phyloP scores from a whole-genome alignment of 2,113 vertebrate genomes.

The Phalacrocorax brasilianus region DNA sequence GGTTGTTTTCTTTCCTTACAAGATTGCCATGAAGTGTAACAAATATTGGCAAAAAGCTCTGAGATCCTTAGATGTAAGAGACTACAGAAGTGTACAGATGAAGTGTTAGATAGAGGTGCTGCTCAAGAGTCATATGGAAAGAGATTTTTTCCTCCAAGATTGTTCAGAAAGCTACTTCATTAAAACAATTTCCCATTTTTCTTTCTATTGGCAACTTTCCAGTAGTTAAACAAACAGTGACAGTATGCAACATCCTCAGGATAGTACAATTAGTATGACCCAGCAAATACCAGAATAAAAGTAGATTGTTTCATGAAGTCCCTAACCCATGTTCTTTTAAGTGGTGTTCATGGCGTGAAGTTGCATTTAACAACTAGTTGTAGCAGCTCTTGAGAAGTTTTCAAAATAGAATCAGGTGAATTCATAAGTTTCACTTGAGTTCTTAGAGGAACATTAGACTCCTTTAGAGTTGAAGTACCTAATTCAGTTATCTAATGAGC shows the following conservation, averaged over 20 bases:
- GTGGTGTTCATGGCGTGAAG: not conserved
- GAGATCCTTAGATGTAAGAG: not conserved
- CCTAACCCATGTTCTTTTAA: not conserved
- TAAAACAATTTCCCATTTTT: conserved; percentile 28
- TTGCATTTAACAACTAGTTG: not conserved
- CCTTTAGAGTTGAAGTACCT: not conserved
- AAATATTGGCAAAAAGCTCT: not conserved
- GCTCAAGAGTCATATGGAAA: not conserved
- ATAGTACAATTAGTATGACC: not conserved
- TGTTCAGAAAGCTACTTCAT: conserved; percentile 3
- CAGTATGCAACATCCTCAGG: not conserved
- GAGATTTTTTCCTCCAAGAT: not conserved
- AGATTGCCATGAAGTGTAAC: not conserved
- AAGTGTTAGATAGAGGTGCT: not conserved
- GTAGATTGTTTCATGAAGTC: not conserved
- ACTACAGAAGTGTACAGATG: not conserved
- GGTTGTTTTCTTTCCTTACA: not conserved
- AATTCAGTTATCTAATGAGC: conserved; percentile 1
- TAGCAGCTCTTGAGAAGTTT: not conserved
- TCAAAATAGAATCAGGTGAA: not conserved
- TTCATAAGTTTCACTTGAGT: not conserved
- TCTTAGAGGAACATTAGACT: not conserved
- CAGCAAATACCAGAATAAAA: not conserved
- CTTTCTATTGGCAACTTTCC: conserved; percentile 1
- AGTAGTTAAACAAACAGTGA: conserved; percentile 10